Base-by-base conservation (phyloP, 2,113 vertebrate species). In the Anolis sagrei region DNA sequence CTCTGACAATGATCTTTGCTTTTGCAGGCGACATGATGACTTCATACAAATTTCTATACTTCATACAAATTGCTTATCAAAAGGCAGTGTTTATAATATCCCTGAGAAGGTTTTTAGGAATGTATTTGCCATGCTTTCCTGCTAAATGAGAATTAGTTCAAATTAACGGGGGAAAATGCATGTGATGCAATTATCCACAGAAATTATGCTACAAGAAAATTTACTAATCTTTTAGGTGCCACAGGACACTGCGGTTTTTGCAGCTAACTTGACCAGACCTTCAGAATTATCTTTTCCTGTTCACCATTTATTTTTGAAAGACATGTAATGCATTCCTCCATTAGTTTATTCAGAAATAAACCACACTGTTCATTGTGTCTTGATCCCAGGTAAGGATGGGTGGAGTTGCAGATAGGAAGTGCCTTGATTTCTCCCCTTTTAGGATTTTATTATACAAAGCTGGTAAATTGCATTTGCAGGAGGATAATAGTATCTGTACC, bases 231-330 rank as follows among this genome's bases (percentile, higher is more conserved):
- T 58, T 58, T 58, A 58, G 54, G 14, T 58, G 54, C 13, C 14
- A 58, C 54, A 58, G 11, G 3, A 58, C 54, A 16, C 16, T 58
- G 4, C 16, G 14, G 54, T 58, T 4, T 58, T 29, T 27, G 7
- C 27, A 29, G 11, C 27, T 68, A 68, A 68, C 27, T 2, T n/a
- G 27, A 29, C 2, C 29, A 29, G 25, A 11, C 64, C 64, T 80
- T 90, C 90, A 69, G 83, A 86, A 89, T 75, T 93, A 9, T 44
- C 9, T 74, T 72, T 74, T 90, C 78, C 82, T 94, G 79, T 76
- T 90, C 89, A 84, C 32, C 80, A 93, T 94, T 93, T 83, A 64
- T 70, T 91, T 95, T 94, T 84, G 68, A 89, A 92, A 87, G 88
- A 86, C 89, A 29, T 68, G n/a, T 8, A n/a, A 16, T 80, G 23